Percentiles rank a stretch among this genome's conserved stretches.
These are phyloP conservation scores for Eurosta solidaginis DNA, from an alignment of 1,140 invertebrate species.

Conservation along the genomic window DNA sequence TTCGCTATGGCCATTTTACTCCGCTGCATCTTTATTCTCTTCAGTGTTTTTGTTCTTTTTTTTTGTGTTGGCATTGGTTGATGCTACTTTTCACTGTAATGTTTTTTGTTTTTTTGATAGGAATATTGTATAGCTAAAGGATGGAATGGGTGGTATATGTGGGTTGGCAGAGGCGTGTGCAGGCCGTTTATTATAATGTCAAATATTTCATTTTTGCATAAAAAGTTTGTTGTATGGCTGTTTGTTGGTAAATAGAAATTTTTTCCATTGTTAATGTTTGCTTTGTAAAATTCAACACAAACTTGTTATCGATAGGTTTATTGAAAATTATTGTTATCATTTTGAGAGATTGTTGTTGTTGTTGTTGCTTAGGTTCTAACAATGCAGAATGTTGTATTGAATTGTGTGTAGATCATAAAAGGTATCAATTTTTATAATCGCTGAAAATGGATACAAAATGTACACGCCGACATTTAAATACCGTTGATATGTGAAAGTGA, in stretches of 20 bases:
- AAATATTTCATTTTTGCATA: slow-evolving; percentile 19
- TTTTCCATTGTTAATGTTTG: not conserved
- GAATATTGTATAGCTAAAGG: too few relatives aligned
- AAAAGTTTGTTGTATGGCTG: slow-evolving; percentile 4
- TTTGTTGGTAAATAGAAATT: not conserved
- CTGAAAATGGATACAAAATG: not conserved
- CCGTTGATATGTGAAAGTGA: too few relatives aligned
- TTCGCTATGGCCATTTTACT: not conserved
- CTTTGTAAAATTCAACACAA: too few relatives aligned
- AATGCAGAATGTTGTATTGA: not conserved
- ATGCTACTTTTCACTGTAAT: not conserved
- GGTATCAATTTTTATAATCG: not conserved
- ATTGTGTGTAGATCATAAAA: not conserved
- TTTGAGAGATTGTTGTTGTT: not conserved
- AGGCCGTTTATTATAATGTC: slow-evolving; percentile 55
- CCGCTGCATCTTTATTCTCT: not conserved
- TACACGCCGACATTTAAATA: too few relatives aligned
- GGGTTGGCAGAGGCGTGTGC: slow-evolving; percentile 57
- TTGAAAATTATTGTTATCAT: slow-evolving; percentile 11
- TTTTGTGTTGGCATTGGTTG: not conserved
- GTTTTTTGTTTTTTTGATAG: not conserved
- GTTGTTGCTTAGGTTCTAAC: too few relatives aligned
- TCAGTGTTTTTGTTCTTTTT: not conserved
- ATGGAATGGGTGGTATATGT: not conserved
- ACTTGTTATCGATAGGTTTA: slow-evolving; percentile 20